A percentile compares a stretch with the other conserved stretches of the same genome.
phyloP scores from a whole-genome alignment of 2,113 vertebrate species.

The Jaculus jaculus region DNA sequence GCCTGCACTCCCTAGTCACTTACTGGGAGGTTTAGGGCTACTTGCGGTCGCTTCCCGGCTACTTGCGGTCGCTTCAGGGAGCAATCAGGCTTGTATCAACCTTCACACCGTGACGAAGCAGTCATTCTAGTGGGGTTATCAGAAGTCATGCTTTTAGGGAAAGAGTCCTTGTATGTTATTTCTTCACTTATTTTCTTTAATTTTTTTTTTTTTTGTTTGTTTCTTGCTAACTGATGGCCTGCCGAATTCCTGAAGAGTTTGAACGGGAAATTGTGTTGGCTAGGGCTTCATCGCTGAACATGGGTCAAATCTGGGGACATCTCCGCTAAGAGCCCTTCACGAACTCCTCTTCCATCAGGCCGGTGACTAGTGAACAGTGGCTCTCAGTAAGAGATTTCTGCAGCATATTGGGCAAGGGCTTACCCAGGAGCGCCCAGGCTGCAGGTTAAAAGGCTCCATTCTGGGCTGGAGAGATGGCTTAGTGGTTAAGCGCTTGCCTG shows the following conservation, averaged over 20 bases:
- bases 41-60: no score
- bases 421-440: rapidly evolving
- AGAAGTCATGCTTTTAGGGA: neutral
- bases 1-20: neutral
- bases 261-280: neutral
- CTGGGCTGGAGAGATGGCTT: no score
- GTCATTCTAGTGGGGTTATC: neutral
- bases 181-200: neutral
- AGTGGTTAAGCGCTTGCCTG: no score
- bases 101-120: neutral
- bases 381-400: neutral
- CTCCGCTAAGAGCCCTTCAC: neutral
- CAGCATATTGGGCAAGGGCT: neutral
- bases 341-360: neutral
- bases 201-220: neutral
- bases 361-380: neutral
- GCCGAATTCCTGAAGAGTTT: neutral
- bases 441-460: neutral
- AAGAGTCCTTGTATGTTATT: neutral
- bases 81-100: neutral
- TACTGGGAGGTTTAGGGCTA: neutral
- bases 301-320: neutral
- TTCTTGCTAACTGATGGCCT: neutral
- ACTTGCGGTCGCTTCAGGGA: neutral
- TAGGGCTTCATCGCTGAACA: no score